phyloP scores from a whole-genome alignment of 2,113 vertebrate species.

The Pampusana beccarii region DNA sequence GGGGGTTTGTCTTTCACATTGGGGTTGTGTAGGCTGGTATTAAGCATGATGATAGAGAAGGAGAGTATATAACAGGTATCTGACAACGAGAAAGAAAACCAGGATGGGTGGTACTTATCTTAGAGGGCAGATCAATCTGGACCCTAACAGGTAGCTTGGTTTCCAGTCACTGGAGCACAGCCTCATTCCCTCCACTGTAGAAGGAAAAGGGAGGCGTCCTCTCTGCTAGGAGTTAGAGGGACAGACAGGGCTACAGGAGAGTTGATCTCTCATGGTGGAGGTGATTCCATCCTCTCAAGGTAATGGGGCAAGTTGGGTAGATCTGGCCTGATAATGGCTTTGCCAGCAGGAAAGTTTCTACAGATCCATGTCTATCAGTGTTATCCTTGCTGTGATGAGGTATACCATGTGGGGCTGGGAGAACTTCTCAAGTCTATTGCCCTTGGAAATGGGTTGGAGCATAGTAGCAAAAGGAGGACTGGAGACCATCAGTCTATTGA shows the following conservation, averaged over 20 bases:
- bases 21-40: slow-evolving; percentile 97
- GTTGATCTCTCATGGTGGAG: neutral
- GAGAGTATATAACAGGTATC: slow-evolving; percentile 97
- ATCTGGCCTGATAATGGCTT: neutral
- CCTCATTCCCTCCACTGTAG: neutral
- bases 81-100: slow-evolving; percentile 54
- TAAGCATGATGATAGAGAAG: slow-evolving; percentile 97
- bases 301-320: neutral
- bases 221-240: neutral
- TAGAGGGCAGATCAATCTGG: neutral
- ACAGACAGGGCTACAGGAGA: neutral
- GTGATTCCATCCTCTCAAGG: neutral
- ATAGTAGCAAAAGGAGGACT: neutral
- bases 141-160: neutral
- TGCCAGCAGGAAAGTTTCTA: neutral
- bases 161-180: neutral
- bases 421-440: neutral
- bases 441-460: neutral
- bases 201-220: neutral
- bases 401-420: neutral
- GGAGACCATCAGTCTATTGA: neutral
- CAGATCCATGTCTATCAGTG: neutral
- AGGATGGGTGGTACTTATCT: neutral
- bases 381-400: neutral
- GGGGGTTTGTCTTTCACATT: slow-evolving; percentile 91